Base-by-base conservation (phyloP, 2,797 vertebrate species). In the Knipowitschia caucasica region DNA sequence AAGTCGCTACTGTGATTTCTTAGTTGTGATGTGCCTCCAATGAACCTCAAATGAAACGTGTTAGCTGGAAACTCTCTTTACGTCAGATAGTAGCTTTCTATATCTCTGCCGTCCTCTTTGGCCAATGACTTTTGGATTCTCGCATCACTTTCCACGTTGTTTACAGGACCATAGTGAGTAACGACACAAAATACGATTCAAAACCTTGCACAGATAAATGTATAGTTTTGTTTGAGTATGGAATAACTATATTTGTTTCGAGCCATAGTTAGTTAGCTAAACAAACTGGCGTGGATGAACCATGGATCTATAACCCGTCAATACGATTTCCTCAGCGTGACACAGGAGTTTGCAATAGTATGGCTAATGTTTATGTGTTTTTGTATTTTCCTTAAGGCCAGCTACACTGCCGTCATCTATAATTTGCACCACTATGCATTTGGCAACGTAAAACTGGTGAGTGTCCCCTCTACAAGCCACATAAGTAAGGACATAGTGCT, bases 101-200 rank as follows among this genome's bases (percentile, higher is more conserved):
- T 18, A 8, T 2, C n/a, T 35, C 34, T 35, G 18, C 5, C n/a
- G n/a, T 15, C 14, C 1, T 20, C 4, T 39, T 15, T 39, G 7
- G 17, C 4, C 21, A 18, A 10, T 8, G n/a, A n/a, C n/a, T n/a
- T n/a, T n/a, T 3, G 17, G 10, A 7, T 21, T 21, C 36, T 11
- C 5, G 9, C 59, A 29, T 64, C 57, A 49, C 64, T 34, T 43
- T 34, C 15, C 57, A 11, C 65, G 20, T 3, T 43, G 69, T 47
- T 53, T 62, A 62, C 55, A 36, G 31, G 21, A 54, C 35, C 51
- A 46, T 63, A 36, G 58, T 39, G 23, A 62, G 47, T 58, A 54
- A 27, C 50, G 59, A 62, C 2, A 12, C 20, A 24, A n/a, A n/a
- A n/a, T n/a, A n/a, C n/a, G n/a, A n/a, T 11, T 15, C 14, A 35